phyloP scores from a whole-genome alignment of 2,797 vertebrate species.

The Sphaeramia orbicularis region DNA sequence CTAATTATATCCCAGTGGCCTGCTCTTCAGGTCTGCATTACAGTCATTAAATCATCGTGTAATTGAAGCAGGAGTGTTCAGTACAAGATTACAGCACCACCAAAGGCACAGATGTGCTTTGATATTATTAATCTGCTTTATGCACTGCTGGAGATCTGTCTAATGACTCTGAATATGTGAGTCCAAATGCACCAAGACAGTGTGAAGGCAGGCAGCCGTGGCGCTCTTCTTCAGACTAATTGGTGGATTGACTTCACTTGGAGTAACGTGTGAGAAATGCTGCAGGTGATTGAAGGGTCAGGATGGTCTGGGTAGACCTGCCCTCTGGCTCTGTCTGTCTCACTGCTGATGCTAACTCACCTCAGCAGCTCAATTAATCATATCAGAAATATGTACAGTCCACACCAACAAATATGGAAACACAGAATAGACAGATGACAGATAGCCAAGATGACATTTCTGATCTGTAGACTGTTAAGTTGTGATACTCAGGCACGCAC shows the following conservation, averaged over 20 bases:
- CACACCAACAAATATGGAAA: slow-evolving; percentile 31
- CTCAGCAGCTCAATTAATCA: slow-evolving; percentile 34
- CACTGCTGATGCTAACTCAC: slow-evolving; percentile 4
- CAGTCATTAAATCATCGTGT: slow-evolving; percentile 67
- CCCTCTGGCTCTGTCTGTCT: slow-evolving; percentile 17
- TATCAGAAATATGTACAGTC: slow-evolving; percentile 34
- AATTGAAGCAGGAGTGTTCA: slow-evolving; percentile 58
- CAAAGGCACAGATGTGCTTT: slow-evolving; percentile 70
- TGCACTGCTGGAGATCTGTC: slow-evolving; percentile 59
- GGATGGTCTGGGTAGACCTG: slow-evolving; percentile 13
- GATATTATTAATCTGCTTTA: slow-evolving; percentile 72
- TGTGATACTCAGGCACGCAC: neutral
- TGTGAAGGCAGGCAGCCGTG: slow-evolving; percentile 6
- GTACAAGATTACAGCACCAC: slow-evolving; percentile 61
- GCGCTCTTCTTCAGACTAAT: slow-evolving; percentile 25
- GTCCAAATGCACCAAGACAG: slow-evolving; percentile 21
- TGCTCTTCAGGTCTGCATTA: slow-evolving; percentile 63
- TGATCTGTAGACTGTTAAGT: slow-evolving; percentile 41
- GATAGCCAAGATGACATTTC: slow-evolving; percentile 44
- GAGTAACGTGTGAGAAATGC: neutral
- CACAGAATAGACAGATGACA: no score
- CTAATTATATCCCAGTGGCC: slow-evolving; percentile 55
- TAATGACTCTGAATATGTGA: slow-evolving; percentile 56
- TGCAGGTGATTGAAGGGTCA: slow-evolving; percentile 20
- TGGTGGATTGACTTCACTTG: slow-evolving; percentile 26